Base-by-base conservation (phyloP, 2,888 invertebrate species). In the Leptinotarsa rubiginosa region DNA sequence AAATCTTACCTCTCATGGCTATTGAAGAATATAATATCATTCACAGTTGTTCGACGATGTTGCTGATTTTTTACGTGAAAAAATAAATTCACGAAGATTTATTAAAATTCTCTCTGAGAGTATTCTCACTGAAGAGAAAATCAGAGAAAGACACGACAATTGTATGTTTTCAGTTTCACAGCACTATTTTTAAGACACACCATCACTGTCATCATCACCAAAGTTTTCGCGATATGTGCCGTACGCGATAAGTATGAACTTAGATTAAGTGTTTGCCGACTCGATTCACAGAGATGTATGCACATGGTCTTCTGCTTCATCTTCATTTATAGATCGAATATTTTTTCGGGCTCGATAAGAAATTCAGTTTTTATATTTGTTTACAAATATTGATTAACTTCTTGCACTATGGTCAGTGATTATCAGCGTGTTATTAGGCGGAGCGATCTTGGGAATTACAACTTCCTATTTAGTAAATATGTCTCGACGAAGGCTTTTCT, bases 1-100 rank as follows among this genome's bases (percentile, higher is more conserved):
- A 5, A n/a, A 41, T 76, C 77, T 74, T 74, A 79, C 79, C 78
- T 68, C 78, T 77, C 78, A 79, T 79, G 65, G 56, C 75, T 18
- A 73, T 20, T 65, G 69, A 31, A 66, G 69, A 72, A 68, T 66
- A 73, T 52, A 73, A 64, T 69, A 72, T 70, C 77, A 74, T 76
- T 41, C 62, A 62, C 62, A 62, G 10, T 41, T 62, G 3, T n/a
- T 1, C 1, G 10, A n/a, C 16, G 18, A 62, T 41, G n/a, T 31
- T n/a, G 31, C 62, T 41, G n/a, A 5, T 41, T 4, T 5, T 41
- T 62, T 31, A 18, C 2, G 18, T 13, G n/a, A 10, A 62, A 62
- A 62, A 62, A 31, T 31, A 31, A 18, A 12, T 12, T 62, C 31
- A 41, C 15, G 62, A n/a, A n/a, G 3, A 12, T 20, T 56, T 20